Base-by-base conservation (phyloP, 1,140 invertebrate species). In the Drosophila funebris region DNA sequence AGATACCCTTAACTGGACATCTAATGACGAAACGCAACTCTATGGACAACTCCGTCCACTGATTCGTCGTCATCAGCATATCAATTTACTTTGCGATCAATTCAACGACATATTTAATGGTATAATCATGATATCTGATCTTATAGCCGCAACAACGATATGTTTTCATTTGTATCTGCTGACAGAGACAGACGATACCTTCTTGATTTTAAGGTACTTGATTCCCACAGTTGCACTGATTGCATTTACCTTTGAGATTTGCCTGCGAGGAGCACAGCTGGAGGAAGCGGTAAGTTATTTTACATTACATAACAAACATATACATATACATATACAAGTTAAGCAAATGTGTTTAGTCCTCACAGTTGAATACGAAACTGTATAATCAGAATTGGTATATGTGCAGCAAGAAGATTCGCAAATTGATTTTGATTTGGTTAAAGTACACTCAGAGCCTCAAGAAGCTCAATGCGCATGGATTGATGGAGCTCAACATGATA, bases 81-180 rank as follows among this genome's bases (percentile, higher is more conserved):
- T 85, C 0, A 85, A 82, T 33, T 2, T 9, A 1, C 9, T 87
- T 3, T 72, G 61, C 43, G 9, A 50, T 14, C 54, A 76, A 14
- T 85, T 75, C 22, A 88, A 78, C 13, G 60, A 81, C 4, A 66
- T 85, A 1, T 87, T 87, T 8, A 85, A 87, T 27, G 39, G 33
- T 0, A 43, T 37, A 9, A 44, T 85, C 0, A 18, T 82, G n/a
- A 5, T 82, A 0, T 53, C 70, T 2, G 69, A 85, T 46, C 68
- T 85, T 14, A n/a, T 87, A 3, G 70, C 62, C 2, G 66, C 82
- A 2, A 52, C 62, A 0, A 67, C 78, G 0, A 66, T 85, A 4
- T 85, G 81, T 14, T 72, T 85, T n/a, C 68, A 75, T 14, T 56
- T 85, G 6, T 87, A 82, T 27, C 14, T 82, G 5, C 9, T 85